Conservation (phyloP, 2,888 invertebrate species). For the Rhamnusium bicolor region DNA sequence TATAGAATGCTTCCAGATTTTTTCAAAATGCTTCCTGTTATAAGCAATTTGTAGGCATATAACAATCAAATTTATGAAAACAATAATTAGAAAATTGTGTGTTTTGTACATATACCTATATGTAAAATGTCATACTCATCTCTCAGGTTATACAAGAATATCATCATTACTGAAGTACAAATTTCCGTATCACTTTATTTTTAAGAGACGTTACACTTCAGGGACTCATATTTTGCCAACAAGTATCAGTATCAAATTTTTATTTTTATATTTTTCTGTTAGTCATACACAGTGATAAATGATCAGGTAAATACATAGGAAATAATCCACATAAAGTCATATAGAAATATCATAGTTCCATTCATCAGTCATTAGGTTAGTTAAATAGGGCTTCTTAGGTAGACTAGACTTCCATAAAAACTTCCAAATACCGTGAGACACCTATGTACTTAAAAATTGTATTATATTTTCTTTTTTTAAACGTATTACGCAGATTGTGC, state of each 20-base stretch:
- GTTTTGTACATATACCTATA: slow-evolving; percentile 50
- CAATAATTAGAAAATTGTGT: slow-evolving; percentile 47
- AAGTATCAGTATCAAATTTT: slow-evolving; percentile 53
- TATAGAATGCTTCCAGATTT: slow-evolving; percentile 64
- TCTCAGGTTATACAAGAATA: slow-evolving; percentile 58
- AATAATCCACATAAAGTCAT: slow-evolving; percentile 34
- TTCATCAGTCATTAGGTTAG: slow-evolving; percentile 60
- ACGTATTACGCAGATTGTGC: not conserved
- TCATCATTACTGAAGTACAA: slow-evolving; percentile 62
- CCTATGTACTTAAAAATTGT: slow-evolving; percentile 42
- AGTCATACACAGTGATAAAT: slow-evolving; percentile 57
- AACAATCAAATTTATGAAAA: slow-evolving; percentile 48
- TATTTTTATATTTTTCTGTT: slow-evolving; percentile 50
- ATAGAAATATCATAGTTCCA: slow-evolving; percentile 38
- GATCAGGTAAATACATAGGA: slow-evolving; percentile 55
- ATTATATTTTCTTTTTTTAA: slow-evolving; percentile 30
- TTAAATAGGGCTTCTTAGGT: slow-evolving; percentile 59
- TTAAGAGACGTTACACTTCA: slow-evolving; percentile 48
- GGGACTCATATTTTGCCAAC: slow-evolving; percentile 53
- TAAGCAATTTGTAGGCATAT: slow-evolving; percentile 49
- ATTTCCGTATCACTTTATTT: slow-evolving; percentile 58
- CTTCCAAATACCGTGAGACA: slow-evolving; percentile 55
- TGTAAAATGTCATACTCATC: slow-evolving; percentile 46
- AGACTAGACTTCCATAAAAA: slow-evolving; percentile 58
- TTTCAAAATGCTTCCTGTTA: slow-evolving; percentile 64